Base-by-base conservation (phyloP, 2,797 vertebrate genomes). In the Leptoclinus maculatus region DNA sequence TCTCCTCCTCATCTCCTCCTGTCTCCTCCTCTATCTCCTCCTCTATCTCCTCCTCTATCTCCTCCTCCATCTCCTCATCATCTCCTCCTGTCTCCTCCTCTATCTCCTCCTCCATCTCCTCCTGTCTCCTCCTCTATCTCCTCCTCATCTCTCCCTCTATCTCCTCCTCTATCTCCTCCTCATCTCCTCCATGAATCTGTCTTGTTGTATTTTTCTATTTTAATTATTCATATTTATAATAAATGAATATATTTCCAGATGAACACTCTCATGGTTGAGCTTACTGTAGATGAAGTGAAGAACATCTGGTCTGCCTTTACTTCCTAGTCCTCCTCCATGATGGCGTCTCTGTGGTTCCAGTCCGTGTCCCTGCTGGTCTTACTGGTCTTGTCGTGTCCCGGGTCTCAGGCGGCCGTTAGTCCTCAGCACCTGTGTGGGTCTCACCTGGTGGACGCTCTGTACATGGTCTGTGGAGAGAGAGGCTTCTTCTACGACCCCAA, bases 371-470 rank as follows among this genome's bases (percentile, higher is more conserved):
- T 97, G 68, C 89, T 97, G 84, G 90, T 94, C 25, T 83, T 97
- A 43, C 85, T 97, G 0, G 76, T 91, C 0, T 62, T 79, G 0
- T 95, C 91, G 0, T 51, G 87, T 36, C 65, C 91, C 0, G 87
- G 89, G 32, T 95, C 95, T 1, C 90, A 87, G 74, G 83, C 89
- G 0, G 86, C 90, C 0, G 70, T 89, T 0, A 88, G 93, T 9
- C 95, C 84, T 6, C 96, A 97, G 85, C 96, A 96, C 88, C 95
- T 98, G 77, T 99, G 97, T 0, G 97, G 97, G 5, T 96, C 96
- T 7, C 96, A 97, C 91, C 93, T 98, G 89, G 96, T 98, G 75
- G 97, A 99, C 5, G 95, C 97, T 0, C 95, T 99, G 21, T 97
- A 96, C 87, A 86, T 97, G 82, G 96, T 97, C 51, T 99, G 97